Evolutionary conservation across 2,797 vertebrate species (phyloP).

Genomic region (Anabas testudineus): DNA sequence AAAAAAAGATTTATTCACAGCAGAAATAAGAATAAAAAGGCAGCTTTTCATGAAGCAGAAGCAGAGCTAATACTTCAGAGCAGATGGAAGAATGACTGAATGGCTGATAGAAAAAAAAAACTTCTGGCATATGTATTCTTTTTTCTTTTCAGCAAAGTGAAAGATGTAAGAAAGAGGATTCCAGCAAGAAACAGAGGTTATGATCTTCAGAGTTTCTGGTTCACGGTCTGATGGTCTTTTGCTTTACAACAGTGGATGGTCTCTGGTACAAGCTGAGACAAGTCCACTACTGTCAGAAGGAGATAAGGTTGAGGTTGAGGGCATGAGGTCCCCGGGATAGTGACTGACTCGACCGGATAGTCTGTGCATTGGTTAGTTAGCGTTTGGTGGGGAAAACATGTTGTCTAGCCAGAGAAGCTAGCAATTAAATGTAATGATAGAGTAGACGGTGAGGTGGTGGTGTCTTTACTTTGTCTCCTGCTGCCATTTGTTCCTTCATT

Average conservation of each 20-base stretch:
- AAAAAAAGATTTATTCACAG: neutral
- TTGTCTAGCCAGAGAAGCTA: no score
- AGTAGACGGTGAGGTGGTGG: no score
- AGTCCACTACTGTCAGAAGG: slow-evolving; percentile 15
- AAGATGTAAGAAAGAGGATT: neutral
- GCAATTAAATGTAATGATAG: no score
- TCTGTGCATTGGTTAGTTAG: no score
- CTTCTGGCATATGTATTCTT: slow-evolving; percentile 6
- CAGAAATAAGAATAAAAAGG: neutral
- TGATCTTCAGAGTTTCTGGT: slow-evolving; percentile 2
- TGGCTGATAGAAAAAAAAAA: slow-evolving; percentile 17
- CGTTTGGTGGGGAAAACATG: no score
- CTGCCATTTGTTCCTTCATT: no score
- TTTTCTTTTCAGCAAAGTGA: slow-evolving; percentile 8
- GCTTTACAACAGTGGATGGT: neutral
- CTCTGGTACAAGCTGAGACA: no score
- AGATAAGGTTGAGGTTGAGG: slow-evolving; percentile 11
- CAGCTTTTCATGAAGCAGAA: slow-evolving; percentile 18
- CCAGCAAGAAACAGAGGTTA: slow-evolving; percentile 13
- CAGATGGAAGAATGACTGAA: slow-evolving; percentile 35
- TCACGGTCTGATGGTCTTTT: neutral
- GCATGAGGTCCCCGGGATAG: slow-evolving; percentile 10
- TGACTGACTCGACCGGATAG: no score
- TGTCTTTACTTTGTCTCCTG: no score
- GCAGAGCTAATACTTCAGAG: slow-evolving; percentile 27